Conservation (phyloP, 2,888 invertebrate genomes). For the Dascillus cervinus region DNA sequence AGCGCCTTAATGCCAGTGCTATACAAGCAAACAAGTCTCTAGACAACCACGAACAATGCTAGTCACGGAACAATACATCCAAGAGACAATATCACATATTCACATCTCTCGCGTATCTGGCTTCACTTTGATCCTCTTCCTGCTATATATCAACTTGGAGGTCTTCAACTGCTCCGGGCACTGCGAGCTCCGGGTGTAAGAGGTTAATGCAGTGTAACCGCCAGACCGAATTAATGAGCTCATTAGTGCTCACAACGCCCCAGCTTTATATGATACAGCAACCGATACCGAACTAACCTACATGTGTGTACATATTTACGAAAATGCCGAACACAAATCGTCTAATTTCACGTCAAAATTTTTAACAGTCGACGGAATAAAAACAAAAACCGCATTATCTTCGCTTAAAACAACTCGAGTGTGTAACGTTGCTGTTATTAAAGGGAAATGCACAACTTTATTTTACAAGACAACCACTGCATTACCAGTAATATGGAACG, state of each 20-base stretch:
- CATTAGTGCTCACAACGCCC: conserved; percentile 10
- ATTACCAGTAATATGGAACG: too few species aligned
- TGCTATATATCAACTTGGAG: conserved; percentile 11
- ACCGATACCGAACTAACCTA: too few species aligned
- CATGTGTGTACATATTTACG: too few species aligned
- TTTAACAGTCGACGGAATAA: too few species aligned
- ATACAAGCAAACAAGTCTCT: conserved; percentile 8
- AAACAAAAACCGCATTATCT: too few species aligned
- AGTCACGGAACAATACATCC: conserved; percentile 8
- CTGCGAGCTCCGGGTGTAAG: conserved; percentile 5
- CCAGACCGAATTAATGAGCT: conserved; percentile 15
- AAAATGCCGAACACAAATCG: too few species aligned
- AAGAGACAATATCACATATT: conserved; percentile 8
- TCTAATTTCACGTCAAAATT: too few species aligned
- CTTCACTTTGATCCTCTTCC: conserved; percentile 13
- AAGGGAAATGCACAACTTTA: too few species aligned
- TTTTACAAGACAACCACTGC: too few species aligned
- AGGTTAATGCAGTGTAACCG: conserved; percentile 13
- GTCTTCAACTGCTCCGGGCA: conserved; percentile 11
- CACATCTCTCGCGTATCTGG: conserved; percentile 10
- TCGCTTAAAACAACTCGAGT: too few species aligned
- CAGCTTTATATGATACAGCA: conserved; percentile 13
- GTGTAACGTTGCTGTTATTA: too few species aligned
- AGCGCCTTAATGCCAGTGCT: too few species aligned
- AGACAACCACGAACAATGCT: conserved; percentile 9